phyloP scores from a whole-genome alignment of 2,888 invertebrate species.

The Automeris io region DNA sequence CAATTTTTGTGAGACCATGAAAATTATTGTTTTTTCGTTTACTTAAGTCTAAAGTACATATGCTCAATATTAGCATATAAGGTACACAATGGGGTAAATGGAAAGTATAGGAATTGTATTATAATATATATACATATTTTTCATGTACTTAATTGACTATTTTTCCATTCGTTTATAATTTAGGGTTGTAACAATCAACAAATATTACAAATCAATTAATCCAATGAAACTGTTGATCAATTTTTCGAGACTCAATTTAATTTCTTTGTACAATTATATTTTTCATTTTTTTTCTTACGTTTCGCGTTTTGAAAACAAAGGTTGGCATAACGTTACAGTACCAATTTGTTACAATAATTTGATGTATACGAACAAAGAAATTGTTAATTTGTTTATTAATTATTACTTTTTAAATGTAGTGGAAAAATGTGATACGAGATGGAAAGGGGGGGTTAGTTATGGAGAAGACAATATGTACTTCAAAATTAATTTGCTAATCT shows the following conservation, averaged over 20 bases:
- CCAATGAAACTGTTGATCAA: no score
- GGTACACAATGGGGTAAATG: slow-evolving; percentile 42
- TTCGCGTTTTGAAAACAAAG: no score
- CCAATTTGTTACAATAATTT: slow-evolving; percentile 54
- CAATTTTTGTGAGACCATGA: slow-evolving; percentile 51
- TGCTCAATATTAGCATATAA: slow-evolving; percentile 71
- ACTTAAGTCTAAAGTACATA: slow-evolving; percentile 66
- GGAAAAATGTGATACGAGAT: slow-evolving; percentile 63
- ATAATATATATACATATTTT: slow-evolving; percentile 27
- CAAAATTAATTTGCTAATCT: slow-evolving; percentile 50
- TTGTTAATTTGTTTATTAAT: slow-evolving; percentile 45
- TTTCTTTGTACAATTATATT: no score
- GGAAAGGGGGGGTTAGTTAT: slow-evolving; percentile 50
- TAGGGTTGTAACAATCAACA: slow-evolving; percentile 11
- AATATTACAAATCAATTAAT: no score
- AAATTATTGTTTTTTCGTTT: slow-evolving; percentile 51
- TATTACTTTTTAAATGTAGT: slow-evolving; percentile 45
- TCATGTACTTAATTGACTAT: slow-evolving; percentile 40
- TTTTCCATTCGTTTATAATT: slow-evolving; percentile 22
- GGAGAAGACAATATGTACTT: slow-evolving; percentile 49
- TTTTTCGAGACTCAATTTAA: no score
- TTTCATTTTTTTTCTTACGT: no score
- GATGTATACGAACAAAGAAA: slow-evolving; percentile 58
- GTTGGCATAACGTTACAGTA: slow-evolving; percentile 10
- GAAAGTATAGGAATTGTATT: slow-evolving; percentile 28